Evolutionary conservation across 2,888 invertebrate species (phyloP), one percentile per base, ranked within the genome.

Genomic region (Noctua pronuba): DNA sequence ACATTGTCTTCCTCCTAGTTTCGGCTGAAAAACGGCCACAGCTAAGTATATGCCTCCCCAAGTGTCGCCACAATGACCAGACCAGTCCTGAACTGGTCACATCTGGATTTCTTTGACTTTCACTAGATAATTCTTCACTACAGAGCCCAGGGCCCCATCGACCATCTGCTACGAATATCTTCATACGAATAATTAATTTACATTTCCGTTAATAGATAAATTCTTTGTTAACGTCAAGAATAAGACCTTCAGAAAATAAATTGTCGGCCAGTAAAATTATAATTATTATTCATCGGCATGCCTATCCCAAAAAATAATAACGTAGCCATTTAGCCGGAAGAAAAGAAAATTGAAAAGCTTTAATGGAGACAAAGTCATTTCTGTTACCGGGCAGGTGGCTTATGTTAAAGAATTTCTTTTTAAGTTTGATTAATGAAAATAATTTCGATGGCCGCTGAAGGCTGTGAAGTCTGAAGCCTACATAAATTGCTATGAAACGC

Each of bases 201-300:
- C 13, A 28, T 31, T 38, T 73, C 18, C 28, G 11, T 18, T 41
- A 31, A n/a, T 18, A 13, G 21, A n/a, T 18, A 8, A 49, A 31
- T 76, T n/a, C 11, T 21, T 64, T 49, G 55, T 38, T 35, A 55
- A 68, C 24, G 21, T 6, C 16, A 18, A 28, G 13, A 38, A 44
- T 21, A 46, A 31, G 28, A 58, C 16, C 0, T 24, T 58, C 60
- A 49, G 2, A 55, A 74, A 71, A 74, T 64, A 0, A 75, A 68
- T 80, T 35, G 38, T 21, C 46, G 18, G 24, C 16, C 49, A 68
- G 28, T 58, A 46, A 65, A 81, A 68, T 77, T 41, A 74, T 69
- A 77, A 85, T 77, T 75, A 79, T 81, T 79, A 79, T 82, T 84
- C 75, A 79, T 68, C n/a, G 55, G 55, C 80, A 66, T 68, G 73